Conservation (phyloP, 2,797 vertebrate genomes). For the Poeciliopsis turneri region DNA sequence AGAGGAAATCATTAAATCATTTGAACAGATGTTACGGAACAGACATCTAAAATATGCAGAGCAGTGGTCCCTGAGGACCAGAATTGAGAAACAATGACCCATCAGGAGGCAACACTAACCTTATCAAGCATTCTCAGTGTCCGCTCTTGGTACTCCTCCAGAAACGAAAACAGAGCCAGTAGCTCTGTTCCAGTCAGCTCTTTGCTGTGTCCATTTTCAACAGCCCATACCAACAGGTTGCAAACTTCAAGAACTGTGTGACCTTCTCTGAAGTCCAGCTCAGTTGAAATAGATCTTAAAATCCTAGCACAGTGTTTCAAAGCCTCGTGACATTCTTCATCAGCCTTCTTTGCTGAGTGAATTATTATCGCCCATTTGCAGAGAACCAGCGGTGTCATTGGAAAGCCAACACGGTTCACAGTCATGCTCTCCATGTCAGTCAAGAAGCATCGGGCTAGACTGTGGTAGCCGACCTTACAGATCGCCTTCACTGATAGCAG, state of each 20-base stretch:
- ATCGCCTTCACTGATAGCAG: slow-evolving; percentile 77
- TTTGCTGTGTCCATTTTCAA: slow-evolving; percentile 68
- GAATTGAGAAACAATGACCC: too few species aligned
- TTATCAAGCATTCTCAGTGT: slow-evolving; percentile 71
- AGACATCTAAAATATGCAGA: too few species aligned
- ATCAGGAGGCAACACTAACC: slow-evolving; percentile 67
- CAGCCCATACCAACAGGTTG: slow-evolving; percentile 79
- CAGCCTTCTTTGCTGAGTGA: slow-evolving; percentile 48
- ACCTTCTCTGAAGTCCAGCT: slow-evolving; percentile 41
- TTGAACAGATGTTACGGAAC: too few species aligned
- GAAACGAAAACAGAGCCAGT: slow-evolving; percentile 79
- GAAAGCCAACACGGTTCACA: slow-evolving; percentile 10
- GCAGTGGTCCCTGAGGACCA: too few species aligned
- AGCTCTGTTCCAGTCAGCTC: slow-evolving; percentile 64
- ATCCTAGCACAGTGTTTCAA: slow-evolving; percentile 75
- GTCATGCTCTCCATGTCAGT: slow-evolving; percentile 51
- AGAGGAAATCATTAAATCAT: too few species aligned
- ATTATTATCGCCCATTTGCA: slow-evolving; percentile 76
- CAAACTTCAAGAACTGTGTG: slow-evolving; percentile 82
- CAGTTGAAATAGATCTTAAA: slow-evolving; percentile 60
- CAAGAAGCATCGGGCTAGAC: slow-evolving; percentile 64
- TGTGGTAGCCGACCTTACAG: slow-evolving; percentile 74
- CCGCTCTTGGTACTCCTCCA: slow-evolving; percentile 77
- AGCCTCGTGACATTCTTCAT: slow-evolving; percentile 34
- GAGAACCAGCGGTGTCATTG: slow-evolving; percentile 61